Percentiles rank a stretch among this genome's conserved stretches.
These are phyloP conservation scores for Spisula solida DNA, from an alignment of 2,888 invertebrate species.

Conservation along the genomic window DNA sequence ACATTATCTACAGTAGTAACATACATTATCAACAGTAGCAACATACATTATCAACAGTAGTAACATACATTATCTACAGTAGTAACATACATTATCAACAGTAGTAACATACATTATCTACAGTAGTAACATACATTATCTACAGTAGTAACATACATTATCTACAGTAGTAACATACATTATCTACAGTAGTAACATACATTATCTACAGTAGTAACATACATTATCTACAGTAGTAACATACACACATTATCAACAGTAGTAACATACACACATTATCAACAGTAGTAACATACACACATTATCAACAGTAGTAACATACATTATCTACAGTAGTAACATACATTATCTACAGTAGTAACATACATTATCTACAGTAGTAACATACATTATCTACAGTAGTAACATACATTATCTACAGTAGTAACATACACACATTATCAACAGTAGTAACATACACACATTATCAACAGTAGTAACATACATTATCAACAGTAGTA, in stretches of 20 bases:
- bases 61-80: background rate
- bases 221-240: background rate
- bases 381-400: background rate
- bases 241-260: background rate
- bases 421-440: background rate
- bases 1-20: background rate
- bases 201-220: background rate
- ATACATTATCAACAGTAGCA: background rate
- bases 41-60: background rate
- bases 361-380: background rate
- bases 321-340: background rate
- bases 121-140: background rate
- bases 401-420: background rate
- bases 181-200: background rate
- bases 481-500: background rate
- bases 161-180: background rate
- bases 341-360: background rate
- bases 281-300: background rate
- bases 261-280: background rate
- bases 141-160: background rate
- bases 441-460: background rate
- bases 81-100: background rate
- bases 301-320: background rate
- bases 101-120: background rate
- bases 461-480: background rate